Conservation (phyloP, 92 coral and sea anemone genomes). For the Zoanthus sansibaricus region DNA sequence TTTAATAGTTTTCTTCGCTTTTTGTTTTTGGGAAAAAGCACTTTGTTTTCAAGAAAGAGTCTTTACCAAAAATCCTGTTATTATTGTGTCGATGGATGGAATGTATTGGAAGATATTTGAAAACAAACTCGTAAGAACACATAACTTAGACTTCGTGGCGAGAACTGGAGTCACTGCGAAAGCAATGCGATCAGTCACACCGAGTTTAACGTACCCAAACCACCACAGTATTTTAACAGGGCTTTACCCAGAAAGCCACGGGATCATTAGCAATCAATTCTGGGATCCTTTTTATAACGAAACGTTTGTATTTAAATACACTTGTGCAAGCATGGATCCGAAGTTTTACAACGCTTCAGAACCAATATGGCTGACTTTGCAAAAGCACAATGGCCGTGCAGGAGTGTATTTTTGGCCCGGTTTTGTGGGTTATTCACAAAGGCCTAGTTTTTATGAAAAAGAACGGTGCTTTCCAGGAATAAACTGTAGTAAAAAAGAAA, state of each 20-base stretch:
- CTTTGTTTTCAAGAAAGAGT: neutral
- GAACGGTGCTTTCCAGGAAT: slow-evolving; percentile 4
- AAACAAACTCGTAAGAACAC: slow-evolving; percentile 4
- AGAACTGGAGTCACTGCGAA: slow-evolving; percentile 45
- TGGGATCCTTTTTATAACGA: slow-evolving; percentile 50
- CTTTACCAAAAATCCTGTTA: slow-evolving; percentile 19
- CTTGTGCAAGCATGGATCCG: slow-evolving; percentile 49
- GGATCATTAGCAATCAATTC: slow-evolving; percentile 48
- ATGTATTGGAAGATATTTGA: slow-evolving; percentile 5
- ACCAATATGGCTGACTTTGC: slow-evolving; percentile 54
- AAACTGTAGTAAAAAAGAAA: neutral
- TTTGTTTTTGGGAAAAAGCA: neutral
- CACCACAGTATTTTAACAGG: slow-evolving; percentile 55
- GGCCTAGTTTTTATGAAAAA: slow-evolving; percentile 44
- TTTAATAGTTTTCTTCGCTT: neutral
- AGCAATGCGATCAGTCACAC: slow-evolving; percentile 39
- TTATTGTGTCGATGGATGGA: slow-evolving; percentile 50
- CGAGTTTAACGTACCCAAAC: slow-evolving; percentile 46
- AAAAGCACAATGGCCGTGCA: slow-evolving; percentile 41
- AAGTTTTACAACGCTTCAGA: slow-evolving; percentile 55
- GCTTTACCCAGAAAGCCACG: slow-evolving; percentile 52
- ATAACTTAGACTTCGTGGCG: slow-evolving; percentile 53
- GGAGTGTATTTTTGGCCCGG: slow-evolving; percentile 58
- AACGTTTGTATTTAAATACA: slow-evolving; percentile 26
- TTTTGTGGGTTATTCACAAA: slow-evolving; percentile 25